phyloP scores from a whole-genome alignment of 2,888 invertebrate genomes.

The Diadromus collaris region DNA sequence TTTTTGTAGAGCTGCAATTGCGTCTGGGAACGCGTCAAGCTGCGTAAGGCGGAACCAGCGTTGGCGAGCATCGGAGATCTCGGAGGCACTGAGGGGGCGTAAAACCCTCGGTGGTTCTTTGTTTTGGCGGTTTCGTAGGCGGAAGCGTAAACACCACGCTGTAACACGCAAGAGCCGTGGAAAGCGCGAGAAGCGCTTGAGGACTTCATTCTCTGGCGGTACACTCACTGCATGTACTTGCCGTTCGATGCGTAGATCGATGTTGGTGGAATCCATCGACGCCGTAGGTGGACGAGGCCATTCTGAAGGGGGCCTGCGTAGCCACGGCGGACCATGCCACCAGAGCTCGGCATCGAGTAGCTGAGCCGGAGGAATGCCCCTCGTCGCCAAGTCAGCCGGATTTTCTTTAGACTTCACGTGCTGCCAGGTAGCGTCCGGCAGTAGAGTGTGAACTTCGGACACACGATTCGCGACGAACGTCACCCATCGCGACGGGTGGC shows the following conservation, averaged over 20 bases:
- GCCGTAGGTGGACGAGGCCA: background rate
- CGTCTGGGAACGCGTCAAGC: background rate
- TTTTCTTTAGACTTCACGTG: background rate
- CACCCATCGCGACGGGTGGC: slow-evolving; percentile 14
- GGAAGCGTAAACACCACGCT: background rate
- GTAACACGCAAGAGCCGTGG: background rate
- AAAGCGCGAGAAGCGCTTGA: slow-evolving; percentile 1
- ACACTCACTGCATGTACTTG: background rate
- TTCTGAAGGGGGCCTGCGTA: background rate
- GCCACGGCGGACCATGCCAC: slow-evolving; percentile 16
- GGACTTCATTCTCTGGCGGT: background rate
- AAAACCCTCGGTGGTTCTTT: background rate
- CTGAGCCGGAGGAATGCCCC: background rate
- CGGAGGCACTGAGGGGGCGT: slow-evolving; percentile 1
- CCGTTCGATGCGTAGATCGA: background rate
- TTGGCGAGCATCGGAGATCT: slow-evolving; percentile 2
- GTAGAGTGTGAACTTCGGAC: background rate
- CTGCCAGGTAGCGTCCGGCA: background rate
- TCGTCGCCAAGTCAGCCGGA: slow-evolving; percentile 7
- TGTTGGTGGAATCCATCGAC: background rate
- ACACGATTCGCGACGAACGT: slow-evolving; percentile 22
- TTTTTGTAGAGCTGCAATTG: slow-evolving; percentile 1
- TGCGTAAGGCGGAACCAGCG: slow-evolving; percentile 14
- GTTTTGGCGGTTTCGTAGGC: background rate
- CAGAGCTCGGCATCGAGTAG: background rate